Evolutionary conservation across 2,888 invertebrate genomes (phyloP).

Genomic region (Drosophila incognita): DNA sequence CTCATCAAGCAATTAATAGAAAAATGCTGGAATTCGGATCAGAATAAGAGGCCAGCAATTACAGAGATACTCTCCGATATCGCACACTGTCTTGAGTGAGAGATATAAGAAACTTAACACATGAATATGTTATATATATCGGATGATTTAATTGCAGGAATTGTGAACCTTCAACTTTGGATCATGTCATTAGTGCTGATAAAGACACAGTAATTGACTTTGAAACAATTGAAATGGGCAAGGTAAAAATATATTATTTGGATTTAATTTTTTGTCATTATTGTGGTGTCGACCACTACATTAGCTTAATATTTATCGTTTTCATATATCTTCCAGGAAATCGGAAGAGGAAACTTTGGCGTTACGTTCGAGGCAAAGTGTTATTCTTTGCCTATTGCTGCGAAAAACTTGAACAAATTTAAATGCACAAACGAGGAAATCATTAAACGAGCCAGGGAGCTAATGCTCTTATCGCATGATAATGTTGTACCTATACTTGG

Average conservation of each 20-base stretch:
- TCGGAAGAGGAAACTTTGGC: constrained; percentile 3
- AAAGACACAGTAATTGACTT: background rate
- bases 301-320: background rate
- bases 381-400: background rate
- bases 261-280: background rate
- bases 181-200: background rate
- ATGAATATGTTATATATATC: background rate
- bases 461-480: background rate
- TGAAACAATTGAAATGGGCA: background rate
- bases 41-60: too few relatives aligned
- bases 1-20: too few relatives aligned
- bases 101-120: background rate
- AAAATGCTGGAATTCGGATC: too few relatives aligned
- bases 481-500: background rate
- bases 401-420: background rate
- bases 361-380: background rate
- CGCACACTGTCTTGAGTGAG: too few relatives aligned
- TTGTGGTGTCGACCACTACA: background rate
- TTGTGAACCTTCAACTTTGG: background rate
- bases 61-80: too few relatives aligned
- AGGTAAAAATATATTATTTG: too few relatives aligned
- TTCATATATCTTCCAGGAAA: background rate
- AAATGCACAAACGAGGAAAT: background rate
- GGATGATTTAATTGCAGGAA: background rate
- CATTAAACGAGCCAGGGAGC: background rate